Evolutionary conservation across 2,797 vertebrate genomes (phyloP).

Genomic region (Mastacembelus armatus): DNA sequence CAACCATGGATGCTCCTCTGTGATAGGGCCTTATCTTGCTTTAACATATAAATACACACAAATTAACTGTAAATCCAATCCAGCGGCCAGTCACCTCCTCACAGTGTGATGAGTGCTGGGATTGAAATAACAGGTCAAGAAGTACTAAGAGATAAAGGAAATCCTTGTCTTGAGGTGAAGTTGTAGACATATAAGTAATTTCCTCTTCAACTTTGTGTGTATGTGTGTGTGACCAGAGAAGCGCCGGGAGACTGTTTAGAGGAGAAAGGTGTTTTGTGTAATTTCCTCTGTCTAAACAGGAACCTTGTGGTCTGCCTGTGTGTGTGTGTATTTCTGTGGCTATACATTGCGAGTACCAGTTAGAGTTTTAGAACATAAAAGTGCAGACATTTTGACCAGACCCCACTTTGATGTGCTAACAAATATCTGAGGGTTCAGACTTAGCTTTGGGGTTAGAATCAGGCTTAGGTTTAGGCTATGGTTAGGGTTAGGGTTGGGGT

Average conservation of each 20-base stretch:
- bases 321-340: no score
- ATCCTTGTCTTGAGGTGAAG: neutral
- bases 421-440: no score
- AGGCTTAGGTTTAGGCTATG: no score
- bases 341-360: no score
- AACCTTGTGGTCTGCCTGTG: slow-evolving; percentile 13
- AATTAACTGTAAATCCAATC: neutral
- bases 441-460: no score
- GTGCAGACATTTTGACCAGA: no score
- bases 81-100: slow-evolving; percentile 1
- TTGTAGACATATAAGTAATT: slow-evolving; percentile 12
- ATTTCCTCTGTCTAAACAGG: slow-evolving; percentile 31
- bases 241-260: neutral
- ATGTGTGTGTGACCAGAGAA: neutral
- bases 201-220: neutral
- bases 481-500: no score
- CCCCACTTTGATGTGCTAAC: no score
- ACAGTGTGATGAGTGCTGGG: neutral
- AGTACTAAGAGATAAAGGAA: neutral
- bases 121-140: neutral
- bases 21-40: slow-evolving; percentile 46
- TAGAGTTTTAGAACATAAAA: no score
- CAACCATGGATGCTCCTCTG: slow-evolving; percentile 30
- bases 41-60: slow-evolving; percentile 31
- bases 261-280: slow-evolving; percentile 4